Evolutionary conservation across 1,140 invertebrate genomes (phyloP).

Genomic region (Rhopalosiphum maidis): DNA sequence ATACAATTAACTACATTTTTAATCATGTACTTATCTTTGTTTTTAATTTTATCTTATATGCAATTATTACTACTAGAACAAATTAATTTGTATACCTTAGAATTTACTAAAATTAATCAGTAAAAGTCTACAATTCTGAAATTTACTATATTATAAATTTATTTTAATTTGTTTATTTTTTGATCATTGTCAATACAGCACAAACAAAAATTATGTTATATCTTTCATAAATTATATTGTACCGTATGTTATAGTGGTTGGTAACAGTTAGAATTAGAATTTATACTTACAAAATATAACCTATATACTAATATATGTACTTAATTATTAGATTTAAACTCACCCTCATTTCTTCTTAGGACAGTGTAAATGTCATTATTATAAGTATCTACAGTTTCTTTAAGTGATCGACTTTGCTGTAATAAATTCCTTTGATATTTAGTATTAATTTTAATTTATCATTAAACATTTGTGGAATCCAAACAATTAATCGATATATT

Average conservation of each 20-base stretch:
- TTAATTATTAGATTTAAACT: conserved; percentile 40
- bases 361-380: conserved; percentile 58
- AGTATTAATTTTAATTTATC: background rate
- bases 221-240: background rate
- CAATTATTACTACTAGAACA: too few relatives aligned
- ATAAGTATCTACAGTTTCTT: conserved; percentile 57
- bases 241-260: background rate
- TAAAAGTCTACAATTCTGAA: too few relatives aligned
- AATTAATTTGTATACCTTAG: too few relatives aligned
- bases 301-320: too few relatives aligned
- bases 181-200: background rate
- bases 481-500: background rate
- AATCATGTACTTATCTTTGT: too few relatives aligned
- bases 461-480: background rate
- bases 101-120: too few relatives aligned
- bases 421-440: conserved; percentile 60
- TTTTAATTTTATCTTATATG: too few relatives aligned
- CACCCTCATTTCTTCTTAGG: conserved; percentile 58
- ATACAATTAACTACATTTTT: too few relatives aligned
- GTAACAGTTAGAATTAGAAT: background rate
- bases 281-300: background rate
- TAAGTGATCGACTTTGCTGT: conserved; percentile 61
- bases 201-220: background rate
- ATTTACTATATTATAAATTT: too few relatives aligned
- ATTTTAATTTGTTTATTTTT: too few relatives aligned